phyloP scores from a whole-genome alignment of 2,888 invertebrate genomes.

The Cheiracanthium punctorium region DNA sequence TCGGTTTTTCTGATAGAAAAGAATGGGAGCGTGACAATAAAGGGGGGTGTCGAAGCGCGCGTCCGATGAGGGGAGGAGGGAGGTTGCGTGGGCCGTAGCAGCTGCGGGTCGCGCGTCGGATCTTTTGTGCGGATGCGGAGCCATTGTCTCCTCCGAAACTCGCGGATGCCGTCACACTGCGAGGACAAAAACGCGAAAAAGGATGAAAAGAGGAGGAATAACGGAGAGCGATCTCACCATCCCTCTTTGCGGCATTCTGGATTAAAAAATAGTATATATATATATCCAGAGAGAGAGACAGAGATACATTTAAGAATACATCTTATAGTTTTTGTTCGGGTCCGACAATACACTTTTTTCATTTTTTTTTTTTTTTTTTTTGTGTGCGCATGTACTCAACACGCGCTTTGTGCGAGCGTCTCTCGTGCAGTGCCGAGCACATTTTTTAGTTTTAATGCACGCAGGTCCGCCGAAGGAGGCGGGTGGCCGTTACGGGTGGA shows the following conservation, averaged over 20 bases:
- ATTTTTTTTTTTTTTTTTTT: too few species aligned
- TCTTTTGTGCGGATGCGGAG: constrained; percentile 13
- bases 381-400: too few species aligned
- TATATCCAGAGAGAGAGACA: neutral
- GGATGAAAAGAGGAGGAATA: neutral
- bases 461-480: too few species aligned
- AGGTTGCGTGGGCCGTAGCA: neutral
- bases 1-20: constrained; percentile 10
- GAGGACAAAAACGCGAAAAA: constrained; percentile 6
- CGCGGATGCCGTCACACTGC: constrained; percentile 11
- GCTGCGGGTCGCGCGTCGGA: constrained; percentile 10
- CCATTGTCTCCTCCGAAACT: neutral
- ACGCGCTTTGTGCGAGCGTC: too few species aligned
- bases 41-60: neutral
- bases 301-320: constrained; percentile 7
- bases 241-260: neutral
- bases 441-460: too few species aligned
- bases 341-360: neutral
- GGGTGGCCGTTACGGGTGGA: too few species aligned
- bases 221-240: neutral
- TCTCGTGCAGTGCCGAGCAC: too few species aligned
- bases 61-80: neutral
- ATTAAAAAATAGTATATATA: too few species aligned
- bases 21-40: constrained; percentile 15
- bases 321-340: neutral